A percentile compares a stretch with the other conserved stretches of the same genome.
Evolutionary conservation across 2,797 vertebrate genomes (phyloP).

Genomic region (Tenualosa ilisha): DNA sequence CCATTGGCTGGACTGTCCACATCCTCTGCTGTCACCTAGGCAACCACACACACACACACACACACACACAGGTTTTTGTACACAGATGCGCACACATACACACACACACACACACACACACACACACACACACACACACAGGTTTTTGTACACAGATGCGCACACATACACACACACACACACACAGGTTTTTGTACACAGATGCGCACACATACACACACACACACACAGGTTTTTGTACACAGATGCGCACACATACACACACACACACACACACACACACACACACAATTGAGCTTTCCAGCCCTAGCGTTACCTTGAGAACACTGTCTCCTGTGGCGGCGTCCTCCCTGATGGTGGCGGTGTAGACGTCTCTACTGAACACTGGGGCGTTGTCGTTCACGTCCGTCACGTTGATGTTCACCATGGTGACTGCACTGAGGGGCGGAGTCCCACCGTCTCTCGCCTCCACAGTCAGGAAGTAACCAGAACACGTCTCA

Average conservation of each 20-base stretch:
- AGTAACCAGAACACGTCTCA: slow-evolving; percentile 89
- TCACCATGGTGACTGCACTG: slow-evolving; percentile 87
- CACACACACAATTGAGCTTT: slow-evolving; percentile 10
- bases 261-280: slow-evolving; percentile 32
- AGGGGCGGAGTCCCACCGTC: slow-evolving; percentile 90
- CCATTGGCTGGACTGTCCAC: slow-evolving; percentile 88
- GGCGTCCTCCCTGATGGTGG: slow-evolving; percentile 89
- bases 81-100: slow-evolving; percentile 67
- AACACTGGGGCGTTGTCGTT: slow-evolving; percentile 93
- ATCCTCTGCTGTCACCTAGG: slow-evolving; percentile 90
- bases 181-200: slow-evolving; percentile 1
- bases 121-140: slow-evolving; percentile 14
- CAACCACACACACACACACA: slow-evolving; percentile 35
- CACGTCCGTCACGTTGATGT: slow-evolving; percentile 90
- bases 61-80: background rate
- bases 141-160: too few species aligned
- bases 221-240: background rate
- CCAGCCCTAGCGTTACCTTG: slow-evolving; percentile 67
- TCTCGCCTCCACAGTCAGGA: slow-evolving; percentile 90
- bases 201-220: slow-evolving; percentile 24
- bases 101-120: slow-evolving; percentile 32
- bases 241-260: slow-evolving; percentile 67
- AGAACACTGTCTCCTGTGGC: slow-evolving; percentile 83
- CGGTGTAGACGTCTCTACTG: slow-evolving; percentile 82
- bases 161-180: slow-evolving; percentile 68